Percentiles rank a stretch among this genome's conserved stretches.
phyloP scores from a whole-genome alignment of 2,113 vertebrate species.

The Hydropotes inermis region DNA sequence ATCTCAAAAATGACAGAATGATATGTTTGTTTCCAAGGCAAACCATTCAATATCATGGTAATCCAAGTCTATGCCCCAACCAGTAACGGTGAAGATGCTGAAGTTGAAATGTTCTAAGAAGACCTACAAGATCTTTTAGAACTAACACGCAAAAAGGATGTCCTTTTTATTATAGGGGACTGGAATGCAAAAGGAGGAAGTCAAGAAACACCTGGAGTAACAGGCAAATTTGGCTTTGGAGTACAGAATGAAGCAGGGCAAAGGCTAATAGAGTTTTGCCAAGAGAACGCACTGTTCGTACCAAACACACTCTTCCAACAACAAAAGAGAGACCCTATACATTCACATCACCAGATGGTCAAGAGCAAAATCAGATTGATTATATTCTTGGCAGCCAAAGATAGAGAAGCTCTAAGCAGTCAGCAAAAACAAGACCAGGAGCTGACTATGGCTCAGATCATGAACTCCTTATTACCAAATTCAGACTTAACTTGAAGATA shows the following conservation, averaged over 20 bases:
- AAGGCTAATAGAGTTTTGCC: background rate
- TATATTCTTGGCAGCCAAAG: background rate
- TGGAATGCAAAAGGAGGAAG: background rate
- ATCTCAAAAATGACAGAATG: background rate
- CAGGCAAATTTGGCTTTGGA: background rate
- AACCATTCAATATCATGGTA: background rate
- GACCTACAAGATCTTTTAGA: background rate
- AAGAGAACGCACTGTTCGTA: background rate
- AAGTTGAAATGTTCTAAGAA: background rate
- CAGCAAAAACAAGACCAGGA: background rate
- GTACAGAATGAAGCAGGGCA: background rate
- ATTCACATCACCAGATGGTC: background rate
- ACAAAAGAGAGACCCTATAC: background rate
- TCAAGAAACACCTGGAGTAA: background rate
- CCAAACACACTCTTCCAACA: background rate
- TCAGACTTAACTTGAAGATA: background rate
- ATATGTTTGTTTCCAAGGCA: background rate
- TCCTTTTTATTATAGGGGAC: background rate
- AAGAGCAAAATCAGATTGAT: background rate
- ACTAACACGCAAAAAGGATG: background rate
- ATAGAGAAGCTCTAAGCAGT: no score
- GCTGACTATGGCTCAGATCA: background rate
- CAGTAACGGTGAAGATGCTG: background rate
- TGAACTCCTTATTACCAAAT: background rate
- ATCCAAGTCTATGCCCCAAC: background rate